Evolutionary conservation across 1,140 invertebrate species (phyloP).

Genomic region (Cyrtorhinus lividipennis): DNA sequence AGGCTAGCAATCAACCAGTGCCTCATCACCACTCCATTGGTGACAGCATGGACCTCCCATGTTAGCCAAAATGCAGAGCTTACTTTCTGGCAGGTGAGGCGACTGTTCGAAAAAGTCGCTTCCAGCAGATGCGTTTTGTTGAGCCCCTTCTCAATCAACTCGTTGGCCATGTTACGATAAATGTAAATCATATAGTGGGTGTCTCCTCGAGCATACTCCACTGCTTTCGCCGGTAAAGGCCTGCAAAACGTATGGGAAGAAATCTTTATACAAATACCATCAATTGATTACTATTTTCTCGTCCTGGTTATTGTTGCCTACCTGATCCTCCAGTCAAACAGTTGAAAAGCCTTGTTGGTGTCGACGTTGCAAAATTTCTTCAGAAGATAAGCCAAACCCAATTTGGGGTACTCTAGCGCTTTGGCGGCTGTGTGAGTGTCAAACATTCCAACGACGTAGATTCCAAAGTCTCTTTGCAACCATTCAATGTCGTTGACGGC

Average conservation of each 20-base stretch:
- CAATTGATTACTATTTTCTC: not conserved
- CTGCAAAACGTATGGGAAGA: slow-evolving; percentile 31
- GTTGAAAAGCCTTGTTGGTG: slow-evolving; percentile 79
- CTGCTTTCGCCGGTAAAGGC: slow-evolving; percentile 68
- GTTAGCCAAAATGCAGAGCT: too few relatives aligned
- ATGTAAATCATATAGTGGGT: slow-evolving; percentile 93
- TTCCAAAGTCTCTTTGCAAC: slow-evolving; percentile 87
- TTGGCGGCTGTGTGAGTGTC: slow-evolving; percentile 84
- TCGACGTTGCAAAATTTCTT: slow-evolving; percentile 61
- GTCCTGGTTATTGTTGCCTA: slow-evolving; percentile 24
- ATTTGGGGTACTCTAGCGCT: slow-evolving; percentile 49
- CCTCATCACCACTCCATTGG: too few relatives aligned
- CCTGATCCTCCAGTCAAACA: slow-evolving; percentile 92
- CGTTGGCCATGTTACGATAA: slow-evolving; percentile 66
- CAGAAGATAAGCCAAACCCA: slow-evolving; percentile 67
- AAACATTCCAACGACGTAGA: slow-evolving; percentile 96
- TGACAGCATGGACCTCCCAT: too few relatives aligned
- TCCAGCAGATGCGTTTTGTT: slow-evolving; percentile 51
- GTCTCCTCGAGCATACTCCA: slow-evolving; percentile 82
- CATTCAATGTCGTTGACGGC: slow-evolving; percentile 78
- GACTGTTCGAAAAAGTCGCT: slow-evolving; percentile 54
- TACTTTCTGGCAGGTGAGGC: slow-evolving; percentile 50
- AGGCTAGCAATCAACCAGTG: too few relatives aligned
- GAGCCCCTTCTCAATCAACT: slow-evolving; percentile 55
- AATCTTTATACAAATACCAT: too few relatives aligned